Evolutionary conservation across 2,113 vertebrate species (phyloP), one percentile per base, ranked within the genome.

Genomic region (Pica pica): DNA sequence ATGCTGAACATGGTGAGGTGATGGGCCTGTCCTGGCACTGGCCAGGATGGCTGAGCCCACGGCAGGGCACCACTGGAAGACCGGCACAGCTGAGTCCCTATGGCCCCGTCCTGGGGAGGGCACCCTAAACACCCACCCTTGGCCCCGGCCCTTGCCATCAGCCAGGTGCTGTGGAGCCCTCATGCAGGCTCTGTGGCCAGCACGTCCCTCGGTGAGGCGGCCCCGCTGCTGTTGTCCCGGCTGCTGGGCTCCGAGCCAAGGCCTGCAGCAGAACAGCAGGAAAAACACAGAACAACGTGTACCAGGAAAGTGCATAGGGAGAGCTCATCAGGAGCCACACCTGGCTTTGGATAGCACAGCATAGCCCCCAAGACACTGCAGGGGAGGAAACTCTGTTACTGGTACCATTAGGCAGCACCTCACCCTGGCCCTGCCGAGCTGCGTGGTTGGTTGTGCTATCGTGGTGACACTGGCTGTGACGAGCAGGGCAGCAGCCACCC

Each of bases 381-480:
- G 28, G 42, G 50, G 18, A 84, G 44, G 61, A 79, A 93, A 26
- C 57, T 56, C 74, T 0, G 7, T 21, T 19, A 61, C 57, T 0
- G 0, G 75, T 14, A 63, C 5, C 50, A 1, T 28, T 1, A 65
- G 1, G 39, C 46, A 93, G 68, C 52, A 35, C 16, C 65, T 63
- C 1, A 0, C 11, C n/a, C 52, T 2, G 10, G 69, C 47, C 33
- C 18, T 8, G 46, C 35, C 1, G 2, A 57, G 50, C 55, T 23
- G n/a, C 1, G 1, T 0, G 23, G 28, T 7, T 0, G 0, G 30
- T 22, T 44, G 28, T 7, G 10, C 65, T 75, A n/a, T 3, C 0
- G 1, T 0, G 0, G 26, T 68, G 28, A 33, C 44, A 44, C 19
- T 0, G 0, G 44, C 44, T 1, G 1, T 0, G 7, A 35, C 0